Percentiles rank a stretch among this genome's conserved stretches.
Conservation (phyloP, 2,888 invertebrate genomes). For the Strigamia maritima region DNA sequence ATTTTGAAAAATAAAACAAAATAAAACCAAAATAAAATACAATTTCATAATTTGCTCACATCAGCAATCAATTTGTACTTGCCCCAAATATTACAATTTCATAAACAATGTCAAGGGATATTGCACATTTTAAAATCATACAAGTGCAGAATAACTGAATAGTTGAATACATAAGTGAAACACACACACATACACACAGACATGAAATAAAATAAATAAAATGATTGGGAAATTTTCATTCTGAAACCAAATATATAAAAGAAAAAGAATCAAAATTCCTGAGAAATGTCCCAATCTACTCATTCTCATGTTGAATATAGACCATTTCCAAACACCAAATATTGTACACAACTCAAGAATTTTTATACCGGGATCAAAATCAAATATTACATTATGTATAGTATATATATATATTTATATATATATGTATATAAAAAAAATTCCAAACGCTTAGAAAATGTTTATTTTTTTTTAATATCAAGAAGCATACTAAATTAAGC, state of each 20-base stretch:
- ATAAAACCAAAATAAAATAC: neutral
- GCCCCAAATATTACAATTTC: conserved; percentile 11
- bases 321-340: conserved; percentile 11
- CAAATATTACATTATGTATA: neutral
- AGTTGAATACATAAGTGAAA: neutral
- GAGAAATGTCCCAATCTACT: conserved; percentile 26
- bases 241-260: neutral
- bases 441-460: conserved; percentile 24
- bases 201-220: neutral
- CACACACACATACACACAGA: neutral
- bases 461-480: neutral
- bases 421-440: conserved; percentile 31
- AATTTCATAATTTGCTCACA: conserved; percentile 26
- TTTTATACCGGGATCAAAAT: conserved; percentile 12
- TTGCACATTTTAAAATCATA: conserved; percentile 5
- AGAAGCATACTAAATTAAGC: conserved; percentile 26
- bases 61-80: conserved; percentile 23
- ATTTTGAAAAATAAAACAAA: neutral
- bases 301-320: neutral
- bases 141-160: neutral
- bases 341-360: neutral
- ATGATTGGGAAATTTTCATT: neutral
- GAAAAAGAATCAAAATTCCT: neutral
- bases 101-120: conserved; percentile 1
- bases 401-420: conserved; percentile 7